phyloP scores from a whole-genome alignment of 2,113 vertebrate genomes.

The Lichenostomus cassidix region DNA sequence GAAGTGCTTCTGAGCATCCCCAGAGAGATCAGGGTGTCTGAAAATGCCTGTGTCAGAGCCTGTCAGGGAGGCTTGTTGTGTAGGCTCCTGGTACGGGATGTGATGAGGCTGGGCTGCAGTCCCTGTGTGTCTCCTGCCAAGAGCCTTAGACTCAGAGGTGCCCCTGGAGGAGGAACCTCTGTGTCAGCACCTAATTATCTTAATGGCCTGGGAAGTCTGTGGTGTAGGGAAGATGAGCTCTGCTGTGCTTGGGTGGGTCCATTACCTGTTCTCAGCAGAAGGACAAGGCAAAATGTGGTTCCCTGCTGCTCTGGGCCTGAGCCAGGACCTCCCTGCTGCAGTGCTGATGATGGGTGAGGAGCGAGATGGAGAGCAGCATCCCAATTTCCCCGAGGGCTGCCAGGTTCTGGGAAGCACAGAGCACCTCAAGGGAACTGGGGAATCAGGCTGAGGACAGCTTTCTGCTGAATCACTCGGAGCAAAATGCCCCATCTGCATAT shows the following conservation, averaged over 20 bases:
- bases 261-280: background rate
- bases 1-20: background rate
- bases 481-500: constrained; percentile 13
- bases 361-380: background rate
- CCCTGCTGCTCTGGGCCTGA: background rate
- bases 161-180: background rate
- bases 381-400: background rate
- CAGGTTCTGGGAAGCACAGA: constrained; percentile 27
- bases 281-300: background rate
- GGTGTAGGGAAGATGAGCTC: background rate
- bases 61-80: background rate
- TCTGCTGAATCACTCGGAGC: background rate
- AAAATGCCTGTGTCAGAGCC: background rate
- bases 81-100: rapidly evolving
- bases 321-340: background rate
- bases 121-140: background rate
- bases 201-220: background rate
- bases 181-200: constrained; percentile 28
- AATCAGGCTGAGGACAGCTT: constrained; percentile 15
- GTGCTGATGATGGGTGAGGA: background rate
- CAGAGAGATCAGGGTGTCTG: background rate
- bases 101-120: rapidly evolving
- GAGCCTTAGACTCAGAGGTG: background rate
- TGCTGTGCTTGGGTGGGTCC: background rate
- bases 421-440: background rate